phyloP scores from a whole-genome alignment of 2,113 vertebrate species.

The Embiotoca jacksoni region DNA sequence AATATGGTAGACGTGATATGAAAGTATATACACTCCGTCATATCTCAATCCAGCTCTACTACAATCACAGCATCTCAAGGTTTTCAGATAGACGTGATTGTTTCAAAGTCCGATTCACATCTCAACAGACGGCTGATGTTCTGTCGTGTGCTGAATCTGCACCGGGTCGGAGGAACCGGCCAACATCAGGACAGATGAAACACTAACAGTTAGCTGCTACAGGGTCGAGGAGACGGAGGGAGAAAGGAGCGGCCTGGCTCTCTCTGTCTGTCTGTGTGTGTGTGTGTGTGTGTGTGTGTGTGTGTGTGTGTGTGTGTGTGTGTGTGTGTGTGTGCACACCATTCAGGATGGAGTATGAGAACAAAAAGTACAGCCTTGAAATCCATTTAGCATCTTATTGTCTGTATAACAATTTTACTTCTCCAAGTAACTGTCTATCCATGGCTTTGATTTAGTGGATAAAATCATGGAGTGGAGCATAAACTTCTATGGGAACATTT shows the following conservation, averaged over 20 bases:
- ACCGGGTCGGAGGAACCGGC: slow-evolving; percentile 6
- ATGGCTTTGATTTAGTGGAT: slow-evolving; percentile 5
- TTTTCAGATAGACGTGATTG: background rate
- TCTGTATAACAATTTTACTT: slow-evolving; percentile 2
- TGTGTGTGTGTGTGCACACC: slow-evolving; percentile 35
- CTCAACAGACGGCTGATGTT: background rate
- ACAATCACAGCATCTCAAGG: background rate
- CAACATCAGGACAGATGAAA: slow-evolving; percentile 28
- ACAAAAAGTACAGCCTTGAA: slow-evolving; percentile 48
- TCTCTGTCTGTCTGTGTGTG: too few species aligned
- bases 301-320: too few species aligned
- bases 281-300: too few species aligned
- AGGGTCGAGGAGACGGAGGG: background rate
- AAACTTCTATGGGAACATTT: background rate
- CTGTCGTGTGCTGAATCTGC: slow-evolving; percentile 22
- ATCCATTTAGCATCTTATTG: slow-evolving; percentile 27
- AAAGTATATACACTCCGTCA: background rate
- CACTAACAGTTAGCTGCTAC: slow-evolving; percentile 17
- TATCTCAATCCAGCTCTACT: background rate
- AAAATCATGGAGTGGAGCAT: background rate
- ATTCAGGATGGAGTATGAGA: slow-evolving; percentile 33
- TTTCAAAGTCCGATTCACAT: slow-evolving; percentile 10
- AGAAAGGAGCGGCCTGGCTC: slow-evolving; percentile 26
- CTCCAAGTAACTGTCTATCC: background rate
- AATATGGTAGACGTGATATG: background rate